phyloP scores from a whole-genome alignment of 2,888 invertebrate genomes.

The Caenorhabditis plicata region DNA sequence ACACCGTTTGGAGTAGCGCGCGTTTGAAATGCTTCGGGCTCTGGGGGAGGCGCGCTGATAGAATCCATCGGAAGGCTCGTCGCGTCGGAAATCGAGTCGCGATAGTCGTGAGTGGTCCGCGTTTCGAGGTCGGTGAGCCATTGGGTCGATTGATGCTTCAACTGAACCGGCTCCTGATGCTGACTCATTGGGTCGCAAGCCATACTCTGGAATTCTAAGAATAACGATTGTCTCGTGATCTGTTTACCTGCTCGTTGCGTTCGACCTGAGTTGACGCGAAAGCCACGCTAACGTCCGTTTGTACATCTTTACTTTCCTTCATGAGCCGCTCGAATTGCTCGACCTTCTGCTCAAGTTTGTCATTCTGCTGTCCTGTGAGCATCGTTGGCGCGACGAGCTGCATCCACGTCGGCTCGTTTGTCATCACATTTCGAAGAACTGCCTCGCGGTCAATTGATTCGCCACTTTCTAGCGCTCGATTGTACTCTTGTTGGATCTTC shows the following conservation, averaged over 20 bases:
- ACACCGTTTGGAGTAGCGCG: too few species aligned
- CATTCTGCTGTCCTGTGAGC: constrained; percentile 49
- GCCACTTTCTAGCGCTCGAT: constrained; percentile 51
- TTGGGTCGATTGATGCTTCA: background rate
- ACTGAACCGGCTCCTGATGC: background rate
- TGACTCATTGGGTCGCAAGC: constrained; percentile 47
- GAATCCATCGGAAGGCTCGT: constrained; percentile 61
- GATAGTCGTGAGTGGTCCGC: constrained; percentile 29
- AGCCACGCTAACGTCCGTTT: constrained; percentile 39
- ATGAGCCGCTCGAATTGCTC: constrained; percentile 54
- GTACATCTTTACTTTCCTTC: constrained; percentile 55
- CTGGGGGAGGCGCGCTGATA: constrained; percentile 30
- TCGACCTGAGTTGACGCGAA: constrained; percentile 35
- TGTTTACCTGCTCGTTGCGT: constrained; percentile 21
- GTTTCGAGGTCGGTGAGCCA: too few species aligned
- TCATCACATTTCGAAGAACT: constrained; percentile 34
- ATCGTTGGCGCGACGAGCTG: constrained; percentile 51
- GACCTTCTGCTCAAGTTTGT: constrained; percentile 51
- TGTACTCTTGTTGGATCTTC: constrained; percentile 58
- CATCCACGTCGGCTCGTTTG: constrained; percentile 53
- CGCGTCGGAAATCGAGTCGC: constrained; percentile 59
- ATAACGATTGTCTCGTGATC: too few species aligned
- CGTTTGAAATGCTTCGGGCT: too few species aligned
- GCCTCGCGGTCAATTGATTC: constrained; percentile 30
- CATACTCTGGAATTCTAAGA: constrained; percentile 43